Evolutionary conservation across 2,113 vertebrate species (phyloP).

Genomic region (Sylvilagus bachmani): DNA sequence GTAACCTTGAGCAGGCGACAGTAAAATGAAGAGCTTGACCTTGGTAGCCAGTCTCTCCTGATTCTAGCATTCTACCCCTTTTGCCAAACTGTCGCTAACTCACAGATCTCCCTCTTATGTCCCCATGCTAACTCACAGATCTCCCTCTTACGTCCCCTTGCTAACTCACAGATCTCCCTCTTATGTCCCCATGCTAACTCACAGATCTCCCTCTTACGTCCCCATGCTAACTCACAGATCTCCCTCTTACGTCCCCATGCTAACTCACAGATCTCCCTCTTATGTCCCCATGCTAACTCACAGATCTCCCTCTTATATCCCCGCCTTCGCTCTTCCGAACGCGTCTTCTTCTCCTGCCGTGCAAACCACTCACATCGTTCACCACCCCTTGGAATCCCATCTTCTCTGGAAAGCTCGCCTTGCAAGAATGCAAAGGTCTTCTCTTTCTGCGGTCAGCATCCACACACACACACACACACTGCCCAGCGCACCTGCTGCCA

Average conservation of each 20-base stretch:
- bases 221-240: not conserved
- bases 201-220: not conserved
- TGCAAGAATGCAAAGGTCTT: not conserved
- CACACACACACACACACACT: not conserved
- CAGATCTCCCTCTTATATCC: not conserved
- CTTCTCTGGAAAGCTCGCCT: not conserved
- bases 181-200: not conserved
- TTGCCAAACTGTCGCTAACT: slow-evolving; percentile 2
- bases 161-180: not conserved
- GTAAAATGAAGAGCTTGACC: not conserved
- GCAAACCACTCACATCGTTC: not conserved
- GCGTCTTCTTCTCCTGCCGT: not conserved
- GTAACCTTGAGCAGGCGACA: not conserved
- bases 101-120: not conserved
- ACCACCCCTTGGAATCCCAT: not conserved
- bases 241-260: not conserved
- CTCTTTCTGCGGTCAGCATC: not conserved
- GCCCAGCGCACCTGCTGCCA: no score
- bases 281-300: not conserved
- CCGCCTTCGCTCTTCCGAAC: not conserved
- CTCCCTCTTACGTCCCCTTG: not conserved
- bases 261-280: slow-evolving; percentile 7
- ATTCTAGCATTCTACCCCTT: not conserved
- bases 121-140: not conserved
- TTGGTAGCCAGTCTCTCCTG: not conserved